These are phyloP conservation scores for Typhlomys cinereus DNA, from an alignment of 2,113 vertebrate species.

Conservation along the genomic window DNA sequence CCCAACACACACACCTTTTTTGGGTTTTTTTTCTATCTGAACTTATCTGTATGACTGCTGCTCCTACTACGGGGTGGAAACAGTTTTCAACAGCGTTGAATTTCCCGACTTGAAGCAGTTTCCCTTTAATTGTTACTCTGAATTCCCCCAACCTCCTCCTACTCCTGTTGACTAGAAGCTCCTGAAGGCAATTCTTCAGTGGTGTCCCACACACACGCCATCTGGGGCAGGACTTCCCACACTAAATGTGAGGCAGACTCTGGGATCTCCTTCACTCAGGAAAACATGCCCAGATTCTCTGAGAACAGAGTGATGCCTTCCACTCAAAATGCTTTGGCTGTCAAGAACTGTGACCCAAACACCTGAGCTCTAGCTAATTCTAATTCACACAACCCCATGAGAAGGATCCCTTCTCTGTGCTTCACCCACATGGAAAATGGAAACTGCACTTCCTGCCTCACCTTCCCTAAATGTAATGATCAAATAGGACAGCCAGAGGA, in stretches of 20 bases:
- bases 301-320: not conserved
- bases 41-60: not conserved
- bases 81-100: not conserved
- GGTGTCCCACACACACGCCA: not conserved
- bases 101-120: not conserved
- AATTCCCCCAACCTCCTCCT: constrained; percentile 21
- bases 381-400: not conserved
- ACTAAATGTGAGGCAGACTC: not conserved
- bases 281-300: not conserved
- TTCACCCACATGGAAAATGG: not conserved
- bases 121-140: constrained; percentile 10
- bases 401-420: not conserved
- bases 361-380: not conserved
- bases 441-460: not conserved
- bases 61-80: not conserved
- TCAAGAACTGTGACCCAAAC: not conserved
- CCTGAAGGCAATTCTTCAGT: constrained; percentile 26
- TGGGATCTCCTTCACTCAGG: not conserved
- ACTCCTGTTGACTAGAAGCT: not conserved
- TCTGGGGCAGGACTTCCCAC: not conserved
- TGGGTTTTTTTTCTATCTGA: not conserved
- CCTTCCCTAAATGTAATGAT: not conserved
- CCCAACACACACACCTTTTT: not conserved
- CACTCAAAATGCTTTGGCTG: not conserved
- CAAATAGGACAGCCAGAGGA: not conserved